Base-by-base conservation (phyloP, 2,797 vertebrate species). In the Psittacula derbiana region DNA sequence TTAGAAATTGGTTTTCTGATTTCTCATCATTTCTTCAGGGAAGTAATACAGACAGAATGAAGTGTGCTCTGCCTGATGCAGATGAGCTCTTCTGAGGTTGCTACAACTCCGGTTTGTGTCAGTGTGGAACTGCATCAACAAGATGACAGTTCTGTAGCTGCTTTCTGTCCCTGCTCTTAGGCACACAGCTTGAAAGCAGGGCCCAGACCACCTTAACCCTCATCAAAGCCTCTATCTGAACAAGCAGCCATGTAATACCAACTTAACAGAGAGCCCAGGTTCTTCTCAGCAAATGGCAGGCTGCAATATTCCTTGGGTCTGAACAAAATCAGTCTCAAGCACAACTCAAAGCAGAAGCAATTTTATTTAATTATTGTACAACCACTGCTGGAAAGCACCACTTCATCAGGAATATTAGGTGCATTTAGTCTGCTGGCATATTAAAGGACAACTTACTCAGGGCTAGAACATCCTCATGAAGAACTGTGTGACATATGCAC, bases 1-100 rank as follows among this genome's bases (percentile, higher is more conserved):
- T 20, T 20, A 62, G 76, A 58, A 83, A 76, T 16, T 57, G 21
- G 55, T 57, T 57, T 33, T 33, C 55, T 33, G n/a, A 57, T 57
- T 57, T 57, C 55, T 14, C 11, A 38, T 10, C 10, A 25, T 75
- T 88, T 71, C 50, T 76, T 73, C 43, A 69, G 20, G 33, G 17
- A 67, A 47, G 10, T 50, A 27, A 55, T 4, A 33, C 7, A 40
- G 30, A 5, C 0, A 70, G 62, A 72, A 67, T 3, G 2, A 69
- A 79, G 18, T 8, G 14, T 30, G 57, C 53, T 86, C 69, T 60
- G 31, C 53, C 58, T 33, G 23, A 75, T 41, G 58, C 6, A 67
- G 36, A 10, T 0, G 0, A 28, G 33, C 13, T 55, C 53, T 69
- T 67, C 16, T 17, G 7, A 72, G 25, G 6, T 27, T 60, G 10